Evolutionary conservation across 2,888 invertebrate species (phyloP).

Genomic region (Abrostola triplasia): DNA sequence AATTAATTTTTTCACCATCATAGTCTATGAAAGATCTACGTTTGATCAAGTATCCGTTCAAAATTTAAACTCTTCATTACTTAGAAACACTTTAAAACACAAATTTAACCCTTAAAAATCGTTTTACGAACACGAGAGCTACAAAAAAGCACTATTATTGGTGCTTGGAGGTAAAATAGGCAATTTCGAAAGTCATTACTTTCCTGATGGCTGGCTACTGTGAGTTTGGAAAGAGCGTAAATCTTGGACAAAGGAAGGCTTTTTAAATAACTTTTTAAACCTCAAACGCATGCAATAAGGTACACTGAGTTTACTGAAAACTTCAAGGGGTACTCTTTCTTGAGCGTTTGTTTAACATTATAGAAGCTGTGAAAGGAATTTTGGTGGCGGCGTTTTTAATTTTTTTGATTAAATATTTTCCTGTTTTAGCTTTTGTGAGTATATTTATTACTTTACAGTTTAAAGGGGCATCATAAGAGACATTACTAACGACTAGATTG

Average conservation of each 20-base stretch:
- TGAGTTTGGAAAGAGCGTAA: conserved; percentile 12
- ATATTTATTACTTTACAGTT: too few species aligned
- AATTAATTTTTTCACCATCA: too few species aligned
- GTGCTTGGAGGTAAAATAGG: conserved; percentile 26
- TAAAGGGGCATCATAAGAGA: too few species aligned
- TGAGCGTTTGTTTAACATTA: background rate
- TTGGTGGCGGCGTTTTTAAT: too few species aligned
- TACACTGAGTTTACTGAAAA: conserved; percentile 7
- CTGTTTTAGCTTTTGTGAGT: too few species aligned
- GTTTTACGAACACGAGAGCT: background rate
- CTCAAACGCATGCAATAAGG: conserved; percentile 9
- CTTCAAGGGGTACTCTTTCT: background rate
- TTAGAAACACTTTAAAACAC: background rate
- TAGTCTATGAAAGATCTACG: too few species aligned
- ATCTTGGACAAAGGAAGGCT: conserved; percentile 19
- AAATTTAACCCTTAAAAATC: background rate
- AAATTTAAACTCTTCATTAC: too few species aligned
- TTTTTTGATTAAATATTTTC: too few species aligned
- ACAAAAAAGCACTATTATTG: conserved; percentile 15
- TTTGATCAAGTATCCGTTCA: too few species aligned
- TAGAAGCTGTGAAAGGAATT: background rate
- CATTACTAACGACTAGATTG: too few species aligned
- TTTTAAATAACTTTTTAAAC: conserved; percentile 9
- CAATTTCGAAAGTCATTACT: conserved; percentile 45
- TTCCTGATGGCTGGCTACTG: conserved; percentile 18